These are phyloP conservation scores for Aurelia sp. DNA, from an alignment of 30 jellyfish, hydroid and myxozoan genomes.

Conservation along the genomic window DNA sequence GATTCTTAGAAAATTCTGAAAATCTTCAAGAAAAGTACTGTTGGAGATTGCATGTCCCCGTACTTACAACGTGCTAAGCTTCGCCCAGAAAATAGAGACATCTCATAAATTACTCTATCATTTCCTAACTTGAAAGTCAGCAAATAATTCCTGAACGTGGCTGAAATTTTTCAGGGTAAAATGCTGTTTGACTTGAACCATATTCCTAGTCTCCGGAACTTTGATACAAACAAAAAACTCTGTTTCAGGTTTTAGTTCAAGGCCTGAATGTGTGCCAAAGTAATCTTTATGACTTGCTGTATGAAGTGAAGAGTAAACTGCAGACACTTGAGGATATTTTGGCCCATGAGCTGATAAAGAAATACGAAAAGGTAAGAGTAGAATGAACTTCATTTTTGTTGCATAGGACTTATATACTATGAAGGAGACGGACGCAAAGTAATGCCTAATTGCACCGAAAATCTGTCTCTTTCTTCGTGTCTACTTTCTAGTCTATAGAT, in stretches of 20 bases:
- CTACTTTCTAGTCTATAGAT: no score
- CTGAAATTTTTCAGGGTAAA: no score
- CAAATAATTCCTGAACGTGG: no score
- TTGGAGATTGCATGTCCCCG: background rate
- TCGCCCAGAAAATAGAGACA: no score
- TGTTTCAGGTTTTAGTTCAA: conserved; percentile 86
- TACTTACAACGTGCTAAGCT: background rate
- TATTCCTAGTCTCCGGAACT: background rate
- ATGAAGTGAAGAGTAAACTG: conserved; percentile 82
- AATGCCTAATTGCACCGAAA: no score
- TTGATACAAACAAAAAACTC: background rate
- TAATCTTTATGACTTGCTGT: conserved; percentile 68
- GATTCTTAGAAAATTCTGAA: no score
- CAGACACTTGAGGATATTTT: conserved; percentile 73
- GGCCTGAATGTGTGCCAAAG: conserved; percentile 83
- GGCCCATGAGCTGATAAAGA: conserved; percentile 73
- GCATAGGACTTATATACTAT: no score
- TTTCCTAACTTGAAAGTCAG: no score
- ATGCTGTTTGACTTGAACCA: background rate
- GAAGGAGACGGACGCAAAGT: no score
- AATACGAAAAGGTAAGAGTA: conserved; percentile 47
- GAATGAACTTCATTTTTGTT: no score
- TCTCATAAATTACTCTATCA: no score
- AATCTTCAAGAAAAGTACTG: background rate
- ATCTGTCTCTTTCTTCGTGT: no score